Evolutionary conservation across 2,113 vertebrate genomes (phyloP).

Genomic region (Centrocercus urophasianus): DNA sequence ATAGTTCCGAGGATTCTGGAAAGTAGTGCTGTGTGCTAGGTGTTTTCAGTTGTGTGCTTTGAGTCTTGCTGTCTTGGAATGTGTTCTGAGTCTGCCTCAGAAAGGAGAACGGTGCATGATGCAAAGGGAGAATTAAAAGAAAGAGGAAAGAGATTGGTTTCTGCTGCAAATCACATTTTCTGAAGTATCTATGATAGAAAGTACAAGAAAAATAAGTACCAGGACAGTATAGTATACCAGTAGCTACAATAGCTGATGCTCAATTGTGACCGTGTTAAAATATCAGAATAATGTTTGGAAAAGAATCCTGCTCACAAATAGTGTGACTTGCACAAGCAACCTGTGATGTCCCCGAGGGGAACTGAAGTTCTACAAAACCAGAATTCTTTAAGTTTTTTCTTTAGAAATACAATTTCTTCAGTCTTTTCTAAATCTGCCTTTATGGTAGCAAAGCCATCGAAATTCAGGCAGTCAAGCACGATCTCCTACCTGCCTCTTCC

Average conservation of each 20-base stretch:
- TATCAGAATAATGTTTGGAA: background rate
- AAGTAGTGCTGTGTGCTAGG: background rate
- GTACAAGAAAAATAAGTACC: background rate
- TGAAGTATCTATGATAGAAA: background rate
- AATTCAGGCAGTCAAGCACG: background rate
- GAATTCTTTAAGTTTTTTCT: background rate
- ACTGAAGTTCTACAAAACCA: background rate
- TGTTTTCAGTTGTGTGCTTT: background rate
- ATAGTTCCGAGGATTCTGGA: background rate
- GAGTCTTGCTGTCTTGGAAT: background rate
- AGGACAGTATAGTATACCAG: background rate
- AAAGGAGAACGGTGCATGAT: background rate
- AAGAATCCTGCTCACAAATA: background rate
- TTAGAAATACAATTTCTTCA: background rate
- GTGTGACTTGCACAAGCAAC: background rate
- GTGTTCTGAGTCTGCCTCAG: background rate
- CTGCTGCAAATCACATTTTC: background rate
- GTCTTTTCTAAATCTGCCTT: background rate
- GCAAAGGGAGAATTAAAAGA: background rate
- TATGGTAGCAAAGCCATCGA: background rate
- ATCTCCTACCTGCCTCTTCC: background rate
- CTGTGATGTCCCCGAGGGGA: background rate
- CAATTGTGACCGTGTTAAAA: background rate
- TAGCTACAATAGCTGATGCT: background rate
- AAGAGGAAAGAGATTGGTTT: background rate